A percentile compares a stretch with the other conserved stretches of the same genome.
Conservation (phyloP, 2,888 invertebrate species). For the Volucella inflata region DNA sequence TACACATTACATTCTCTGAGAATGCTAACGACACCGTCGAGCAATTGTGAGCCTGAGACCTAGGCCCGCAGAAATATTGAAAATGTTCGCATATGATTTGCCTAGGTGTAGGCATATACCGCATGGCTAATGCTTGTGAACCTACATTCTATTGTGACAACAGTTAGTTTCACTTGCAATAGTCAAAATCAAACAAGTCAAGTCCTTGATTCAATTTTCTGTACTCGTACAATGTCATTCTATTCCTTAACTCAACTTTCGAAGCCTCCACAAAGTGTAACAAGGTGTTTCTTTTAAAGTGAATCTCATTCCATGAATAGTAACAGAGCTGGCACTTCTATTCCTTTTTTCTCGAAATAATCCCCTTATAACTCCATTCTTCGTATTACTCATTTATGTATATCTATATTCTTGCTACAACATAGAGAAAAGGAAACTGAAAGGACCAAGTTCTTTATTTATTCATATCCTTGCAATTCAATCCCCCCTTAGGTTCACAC, state of each 20-base stretch:
- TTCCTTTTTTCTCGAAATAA: neutral
- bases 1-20: too few relatives aligned
- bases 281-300: slow-evolving; percentile 8
- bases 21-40: too few relatives aligned
- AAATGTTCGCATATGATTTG: too few relatives aligned
- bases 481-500: neutral
- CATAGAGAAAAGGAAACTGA: neutral
- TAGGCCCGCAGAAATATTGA: too few relatives aligned
- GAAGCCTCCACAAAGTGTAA: neutral
- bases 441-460: slow-evolving; percentile 11
- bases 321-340: neutral
- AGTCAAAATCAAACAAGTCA: too few relatives aligned
- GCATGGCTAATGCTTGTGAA: too few relatives aligned
- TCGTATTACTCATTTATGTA: slow-evolving; percentile 6
- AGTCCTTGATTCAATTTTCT: too few relatives aligned
- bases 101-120: too few relatives aligned
- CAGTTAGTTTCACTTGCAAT: too few relatives aligned
- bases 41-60: too few relatives aligned
- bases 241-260: neutral
- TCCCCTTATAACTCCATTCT: slow-evolving; percentile 8
- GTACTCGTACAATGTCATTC: too few relatives aligned
- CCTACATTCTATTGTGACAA: too few relatives aligned
- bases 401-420: neutral
- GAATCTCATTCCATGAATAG: neutral
- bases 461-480: slow-evolving; percentile 32